Evolutionary conservation across 1,140 invertebrate genomes (phyloP), one percentile per base, ranked within the genome.

Genomic region (Polypedilum vanderplanki): DNA sequence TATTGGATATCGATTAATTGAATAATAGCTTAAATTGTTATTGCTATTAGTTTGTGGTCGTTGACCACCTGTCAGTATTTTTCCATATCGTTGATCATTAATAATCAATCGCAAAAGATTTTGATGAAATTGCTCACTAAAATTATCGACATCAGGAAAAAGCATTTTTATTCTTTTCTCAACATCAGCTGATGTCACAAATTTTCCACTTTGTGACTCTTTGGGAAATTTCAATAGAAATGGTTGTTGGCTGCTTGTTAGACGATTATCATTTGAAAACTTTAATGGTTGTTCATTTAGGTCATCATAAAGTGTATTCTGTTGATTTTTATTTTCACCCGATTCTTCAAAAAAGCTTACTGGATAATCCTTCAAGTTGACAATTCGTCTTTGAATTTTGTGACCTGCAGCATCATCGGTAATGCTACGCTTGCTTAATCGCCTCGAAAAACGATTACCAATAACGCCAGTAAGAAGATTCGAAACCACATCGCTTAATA

Each of bases 121-220:
- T 12, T 15, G 8, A 17, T 46, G 17, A 40, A 77, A 76, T 76
- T 77, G 64, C 40, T 76, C 74, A 18, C 76, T 78, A 40, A 84
- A 77, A 75, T 83, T 81, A 40, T 82, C 83, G 9, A 82, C 83
- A 75, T 81, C 81, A 10, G 83, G 83, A 76, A 83, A 84, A 75
- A 84, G 81, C 77, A 81, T 80, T 76, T 77, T 77, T 33, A 76
- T 75, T 40, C 76, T 76, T 57, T 78, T 75, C 75, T 9, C 65
- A 20, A 70, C 20, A 22, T 70, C 65, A 1, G 65, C 15, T 7
- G 65, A 70, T 18, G 65, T 18, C 3, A 70, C 18, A 8, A 20
- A 22, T 18, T 18, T 70, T 22, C 17, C 65, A 9, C 20, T 70
- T 5, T 70, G 17, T 8, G 8, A 70, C 20, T 70, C 65, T 0